These are phyloP conservation scores for Clusia tigrina DNA, from an alignment of 2,888 invertebrate species.

Conservation along the genomic window DNA sequence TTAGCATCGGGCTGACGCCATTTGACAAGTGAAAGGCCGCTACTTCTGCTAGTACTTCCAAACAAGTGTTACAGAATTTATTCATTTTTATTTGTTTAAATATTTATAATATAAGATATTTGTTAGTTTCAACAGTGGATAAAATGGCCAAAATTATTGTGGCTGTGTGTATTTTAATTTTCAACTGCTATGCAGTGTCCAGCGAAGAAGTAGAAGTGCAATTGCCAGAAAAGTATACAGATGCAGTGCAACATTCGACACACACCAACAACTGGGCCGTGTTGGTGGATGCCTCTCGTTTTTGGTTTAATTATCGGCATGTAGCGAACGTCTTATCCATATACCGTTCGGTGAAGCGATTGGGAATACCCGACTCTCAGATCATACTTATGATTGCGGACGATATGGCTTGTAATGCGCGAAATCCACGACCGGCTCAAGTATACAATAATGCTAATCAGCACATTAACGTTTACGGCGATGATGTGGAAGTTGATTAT, in stretches of 20 bases:
- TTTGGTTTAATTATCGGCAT: conserved; percentile 99
- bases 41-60: too few relatives aligned
- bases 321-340: conserved; percentile 98
- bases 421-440: conserved; percentile 96
- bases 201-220: conserved; percentile 22
- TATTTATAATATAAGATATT: too few relatives aligned
- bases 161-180: too few relatives aligned
- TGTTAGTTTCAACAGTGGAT: too few relatives aligned
- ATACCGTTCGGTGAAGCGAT: conserved; percentile 95
- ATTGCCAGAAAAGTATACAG: conserved; percentile 57
- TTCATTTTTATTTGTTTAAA: too few relatives aligned
- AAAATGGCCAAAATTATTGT: too few relatives aligned
- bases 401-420: conserved; percentile 98
- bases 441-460: conserved; percentile 98
- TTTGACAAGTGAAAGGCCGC: too few relatives aligned
- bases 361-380: conserved; percentile 99
- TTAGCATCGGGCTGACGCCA: too few relatives aligned
- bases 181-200: too few relatives aligned
- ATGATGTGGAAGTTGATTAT: conserved; percentile 99
- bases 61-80: too few relatives aligned
- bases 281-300: conserved; percentile 95
- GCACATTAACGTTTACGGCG: conserved; percentile 98
- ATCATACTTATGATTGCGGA: conserved; percentile 99
- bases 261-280: conserved; percentile 99
- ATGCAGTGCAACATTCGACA: conserved; percentile 55